Conservation (phyloP, 2,888 invertebrate genomes). For the Hemithea aestivaria region DNA sequence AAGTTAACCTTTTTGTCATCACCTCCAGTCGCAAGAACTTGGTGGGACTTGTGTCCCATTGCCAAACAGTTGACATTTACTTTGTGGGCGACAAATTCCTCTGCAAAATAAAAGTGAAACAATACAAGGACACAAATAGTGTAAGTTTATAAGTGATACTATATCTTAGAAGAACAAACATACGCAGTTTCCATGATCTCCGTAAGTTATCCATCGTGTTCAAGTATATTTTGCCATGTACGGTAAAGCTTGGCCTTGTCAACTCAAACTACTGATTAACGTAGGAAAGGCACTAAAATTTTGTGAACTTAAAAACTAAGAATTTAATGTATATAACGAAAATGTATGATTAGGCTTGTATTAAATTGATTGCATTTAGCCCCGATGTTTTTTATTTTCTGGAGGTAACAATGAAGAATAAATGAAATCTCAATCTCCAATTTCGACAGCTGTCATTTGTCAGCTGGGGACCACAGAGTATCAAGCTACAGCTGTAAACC, state of each 20-base stretch:
- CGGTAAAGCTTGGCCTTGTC: slow-evolving; percentile 31
- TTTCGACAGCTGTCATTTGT: no score
- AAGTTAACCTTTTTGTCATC: slow-evolving; percentile 98
- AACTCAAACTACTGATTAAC: not conserved
- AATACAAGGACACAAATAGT: no score
- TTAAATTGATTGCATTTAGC: no score
- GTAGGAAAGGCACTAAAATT: not conserved
- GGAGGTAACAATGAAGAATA: no score
- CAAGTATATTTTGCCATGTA: slow-evolving; percentile 41
- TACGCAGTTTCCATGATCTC: slow-evolving; percentile 91
- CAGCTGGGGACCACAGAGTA: no score
- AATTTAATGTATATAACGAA: not conserved
- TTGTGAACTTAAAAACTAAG: not conserved
- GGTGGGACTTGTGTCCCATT: slow-evolving; percentile 93
- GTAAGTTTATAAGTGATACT: no score
- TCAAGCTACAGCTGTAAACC: no score
- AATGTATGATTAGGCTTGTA: not conserved
- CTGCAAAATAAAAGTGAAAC: slow-evolving; percentile 58
- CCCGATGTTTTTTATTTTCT: no score
- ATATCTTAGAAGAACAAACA: slow-evolving; percentile 52
- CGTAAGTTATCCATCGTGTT: slow-evolving; percentile 75
- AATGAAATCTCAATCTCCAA: no score
- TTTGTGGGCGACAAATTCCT: slow-evolving; percentile 93
- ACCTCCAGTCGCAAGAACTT: slow-evolving; percentile 95
- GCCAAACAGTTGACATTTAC: slow-evolving; percentile 93